A percentile compares a stretch with the other conserved stretches of the same genome.
Evolutionary conservation across 2,113 vertebrate species (phyloP).

Genomic region (Struthio camelus): DNA sequence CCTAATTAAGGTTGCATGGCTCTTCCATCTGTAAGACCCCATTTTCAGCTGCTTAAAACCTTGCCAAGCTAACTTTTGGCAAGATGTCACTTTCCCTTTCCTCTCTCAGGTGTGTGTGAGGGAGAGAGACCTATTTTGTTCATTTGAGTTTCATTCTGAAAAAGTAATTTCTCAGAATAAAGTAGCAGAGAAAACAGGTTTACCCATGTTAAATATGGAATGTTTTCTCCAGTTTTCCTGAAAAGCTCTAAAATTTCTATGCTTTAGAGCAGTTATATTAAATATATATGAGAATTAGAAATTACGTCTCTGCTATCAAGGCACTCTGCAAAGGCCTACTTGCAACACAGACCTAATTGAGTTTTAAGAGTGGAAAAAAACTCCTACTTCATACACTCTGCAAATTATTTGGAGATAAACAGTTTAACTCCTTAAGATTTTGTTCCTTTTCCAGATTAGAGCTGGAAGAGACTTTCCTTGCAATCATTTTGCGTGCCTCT

Average conservation of each 20-base stretch:
- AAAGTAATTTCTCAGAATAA: background rate
- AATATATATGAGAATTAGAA: background rate
- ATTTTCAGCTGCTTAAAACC: background rate
- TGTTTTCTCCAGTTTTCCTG: background rate
- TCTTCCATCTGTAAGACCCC: background rate
- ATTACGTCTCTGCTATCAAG: background rate
- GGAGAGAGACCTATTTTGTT: background rate
- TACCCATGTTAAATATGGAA: background rate
- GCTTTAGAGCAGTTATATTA: background rate
- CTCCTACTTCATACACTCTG: background rate
- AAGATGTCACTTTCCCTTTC: no score
- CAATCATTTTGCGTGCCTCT: background rate
- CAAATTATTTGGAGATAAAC: background rate
- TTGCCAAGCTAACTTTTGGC: constrained; percentile 17
- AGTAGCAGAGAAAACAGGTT: background rate
- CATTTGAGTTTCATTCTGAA: background rate
- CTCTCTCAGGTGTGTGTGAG: no score
- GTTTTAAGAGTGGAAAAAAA: background rate
- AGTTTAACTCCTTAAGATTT: background rate
- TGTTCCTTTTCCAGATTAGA: background rate
- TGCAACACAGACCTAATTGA: background rate
- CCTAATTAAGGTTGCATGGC: constrained; percentile 35
- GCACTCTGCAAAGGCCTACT: background rate
- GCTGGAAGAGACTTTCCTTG: background rate
- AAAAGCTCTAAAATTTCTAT: background rate